Evolutionary conservation across 2,113 vertebrate species (phyloP).

Genomic region (Callipepla californica): DNA sequence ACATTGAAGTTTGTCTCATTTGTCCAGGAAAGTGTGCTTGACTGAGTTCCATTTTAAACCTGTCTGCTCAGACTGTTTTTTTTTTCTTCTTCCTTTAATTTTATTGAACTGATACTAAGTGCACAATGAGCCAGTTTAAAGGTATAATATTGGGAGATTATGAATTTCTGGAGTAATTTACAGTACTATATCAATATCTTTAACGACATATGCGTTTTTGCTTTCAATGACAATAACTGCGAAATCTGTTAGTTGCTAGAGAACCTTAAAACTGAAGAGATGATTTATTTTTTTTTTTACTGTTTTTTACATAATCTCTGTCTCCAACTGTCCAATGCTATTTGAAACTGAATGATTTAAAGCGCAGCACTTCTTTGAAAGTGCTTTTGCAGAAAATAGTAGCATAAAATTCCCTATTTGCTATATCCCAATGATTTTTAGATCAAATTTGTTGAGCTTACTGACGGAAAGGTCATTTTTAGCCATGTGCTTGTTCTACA

Average conservation of each 20-base stretch:
- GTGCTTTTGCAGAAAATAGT: background rate
- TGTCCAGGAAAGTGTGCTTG: slow-evolving; percentile 26
- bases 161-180: background rate
- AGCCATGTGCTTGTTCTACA: background rate
- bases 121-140: slow-evolving; percentile 26
- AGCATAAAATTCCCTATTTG: background rate
- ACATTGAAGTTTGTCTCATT: slow-evolving; percentile 42
- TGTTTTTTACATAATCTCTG: background rate
- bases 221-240: background rate
- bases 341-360: background rate
- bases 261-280: background rate
- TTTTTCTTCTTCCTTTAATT: background rate
- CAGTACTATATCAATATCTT: slow-evolving; percentile 2
- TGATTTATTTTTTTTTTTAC: background rate
- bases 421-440: background rate
- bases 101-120: slow-evolving; percentile 11
- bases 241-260: background rate
- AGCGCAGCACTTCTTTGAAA: background rate
- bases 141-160: background rate
- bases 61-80: background rate
- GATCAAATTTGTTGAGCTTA: background rate
- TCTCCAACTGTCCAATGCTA: background rate
- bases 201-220: background rate
- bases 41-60: slow-evolving; percentile 50
- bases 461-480: background rate